Percentiles rank a stretch among this genome's conserved stretches.
Evolutionary conservation across 2,888 invertebrate species (phyloP).

Genomic region (Phragmatobia fuliginosa): DNA sequence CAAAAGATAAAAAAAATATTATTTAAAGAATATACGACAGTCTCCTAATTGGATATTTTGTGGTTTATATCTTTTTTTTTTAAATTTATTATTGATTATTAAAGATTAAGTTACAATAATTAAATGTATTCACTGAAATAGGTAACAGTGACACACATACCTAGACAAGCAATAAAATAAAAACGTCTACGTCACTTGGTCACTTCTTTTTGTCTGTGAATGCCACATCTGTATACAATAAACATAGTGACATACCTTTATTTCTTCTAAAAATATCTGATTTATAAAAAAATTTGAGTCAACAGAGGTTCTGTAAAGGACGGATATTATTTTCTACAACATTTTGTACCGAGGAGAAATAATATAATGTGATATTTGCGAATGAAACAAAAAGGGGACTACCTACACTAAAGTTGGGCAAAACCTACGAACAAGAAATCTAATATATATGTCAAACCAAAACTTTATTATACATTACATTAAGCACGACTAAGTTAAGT

Average conservation of each 20-base stretch:
- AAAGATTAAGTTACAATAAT: no score
- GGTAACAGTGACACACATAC: no score
- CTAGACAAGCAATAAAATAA: background rate
- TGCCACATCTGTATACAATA: background rate
- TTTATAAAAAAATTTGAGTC: background rate
- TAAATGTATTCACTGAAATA: no score
- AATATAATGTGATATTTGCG: no score
- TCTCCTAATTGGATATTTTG: background rate
- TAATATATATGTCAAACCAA: background rate
- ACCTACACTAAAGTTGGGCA: background rate
- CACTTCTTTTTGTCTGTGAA: background rate
- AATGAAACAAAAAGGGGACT: background rate
- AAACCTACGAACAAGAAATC: slow-evolving; percentile 1
- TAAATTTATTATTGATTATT: background rate
- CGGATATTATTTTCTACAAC: background rate
- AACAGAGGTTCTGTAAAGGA: background rate
- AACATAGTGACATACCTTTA: background rate
- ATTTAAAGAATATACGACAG: no score
- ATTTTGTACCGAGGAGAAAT: background rate
- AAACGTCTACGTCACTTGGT: background rate
- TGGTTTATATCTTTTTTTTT: no score
- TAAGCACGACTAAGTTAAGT: background rate
- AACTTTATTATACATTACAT: slow-evolving; percentile 9
- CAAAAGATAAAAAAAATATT: no score
- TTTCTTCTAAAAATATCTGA: background rate